Base-by-base conservation (phyloP, 2,113 vertebrate genomes). In the Mugil cephalus region DNA sequence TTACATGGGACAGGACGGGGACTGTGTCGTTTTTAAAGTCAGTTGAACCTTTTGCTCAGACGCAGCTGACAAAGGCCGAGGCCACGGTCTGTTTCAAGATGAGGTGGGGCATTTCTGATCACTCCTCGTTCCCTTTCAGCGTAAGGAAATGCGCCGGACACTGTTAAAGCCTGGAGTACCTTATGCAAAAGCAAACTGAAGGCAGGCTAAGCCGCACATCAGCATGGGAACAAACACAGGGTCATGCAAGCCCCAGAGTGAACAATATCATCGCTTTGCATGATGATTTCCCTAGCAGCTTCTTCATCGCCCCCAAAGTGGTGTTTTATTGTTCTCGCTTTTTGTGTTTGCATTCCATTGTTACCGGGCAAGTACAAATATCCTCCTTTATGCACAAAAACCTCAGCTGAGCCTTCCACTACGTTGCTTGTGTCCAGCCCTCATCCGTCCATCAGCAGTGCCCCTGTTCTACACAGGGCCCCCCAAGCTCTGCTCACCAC, bases 221-320 rank as follows among this genome's bases (percentile, higher is more conserved):
- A 88, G 69, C 89, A 88, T 89, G 60, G 79, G 89, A 70, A 86
- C 84, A 88, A 88, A 89, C 75, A 85, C 73, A 61, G 53, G 69
- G 77, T 82, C 87, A 65, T 62, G 78, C 77, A 70, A 83, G 63
- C 85, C 84, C 69, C 53, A 47, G 11, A 69, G 45, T 14, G 77
- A 90, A 94, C 90, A 93, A 93, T 91, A 64, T 86, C 43, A 18
- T 10, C 19, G 70, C 86, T 94, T 94, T 94, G 94, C 93, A 94
- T 94, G 87, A 74, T 80, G 62, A 92, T 93, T 94, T 94, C 84
- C 93, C 92, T 94, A 81, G 78, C 82, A 83, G 88, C 87, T 86
- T 89, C 87, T 89, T 86, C 82, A 77, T 85, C 63, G 61, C 73
- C 83, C 79, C 81, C 69, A 85, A 86, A 86, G 86, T 86, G 84